A percentile compares a stretch with the other conserved stretches of the same genome.
Conservation (phyloP, 2,888 invertebrate genomes). For the Caenorhabditis japonica region DNA sequence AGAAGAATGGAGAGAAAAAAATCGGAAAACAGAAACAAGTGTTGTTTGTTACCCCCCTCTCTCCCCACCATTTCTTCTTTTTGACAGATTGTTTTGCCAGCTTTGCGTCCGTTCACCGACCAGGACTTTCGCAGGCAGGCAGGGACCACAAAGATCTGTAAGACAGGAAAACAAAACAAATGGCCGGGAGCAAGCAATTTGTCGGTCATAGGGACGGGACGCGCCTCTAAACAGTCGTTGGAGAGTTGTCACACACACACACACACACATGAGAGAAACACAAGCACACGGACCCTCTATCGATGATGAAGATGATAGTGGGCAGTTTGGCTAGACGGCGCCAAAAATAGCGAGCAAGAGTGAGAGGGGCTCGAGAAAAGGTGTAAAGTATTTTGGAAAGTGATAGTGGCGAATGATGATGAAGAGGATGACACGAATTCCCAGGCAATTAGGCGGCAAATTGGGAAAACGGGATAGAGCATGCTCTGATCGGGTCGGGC, state of each 20-base stretch:
- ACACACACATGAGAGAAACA: too few species aligned
- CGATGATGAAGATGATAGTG: slow-evolving; percentile 4
- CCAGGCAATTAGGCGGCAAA: too few species aligned
- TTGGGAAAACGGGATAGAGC: too few species aligned
- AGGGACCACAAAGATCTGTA: slow-evolving; percentile 10
- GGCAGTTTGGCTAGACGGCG: slow-evolving; percentile 12
- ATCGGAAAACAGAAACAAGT: slow-evolving; percentile 39
- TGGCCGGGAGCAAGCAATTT: slow-evolving; percentile 42
- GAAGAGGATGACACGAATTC: too few species aligned
- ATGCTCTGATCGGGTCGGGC: too few species aligned
- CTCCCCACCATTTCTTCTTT: slow-evolving; percentile 16
- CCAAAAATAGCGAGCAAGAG: slow-evolving; percentile 23
- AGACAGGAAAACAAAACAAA: slow-evolving; percentile 22
- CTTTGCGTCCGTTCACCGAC: slow-evolving; percentile 3
- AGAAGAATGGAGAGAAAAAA: slow-evolving; percentile 8
- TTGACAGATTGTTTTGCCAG: slow-evolving; percentile 45
- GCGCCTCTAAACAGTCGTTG: too few species aligned
- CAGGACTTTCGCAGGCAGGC: not conserved
- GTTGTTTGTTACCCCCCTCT: slow-evolving; percentile 24
- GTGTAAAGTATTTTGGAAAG: slow-evolving; percentile 35
- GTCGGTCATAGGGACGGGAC: slow-evolving; percentile 1
- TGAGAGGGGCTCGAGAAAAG: slow-evolving; percentile 17
- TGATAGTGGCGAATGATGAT: slow-evolving; percentile 7
- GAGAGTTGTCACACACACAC: too few species aligned
- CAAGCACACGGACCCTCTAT: too few species aligned